phyloP scores from a whole-genome alignment of 2,113 vertebrate genomes.

The Lycaon pictus region DNA sequence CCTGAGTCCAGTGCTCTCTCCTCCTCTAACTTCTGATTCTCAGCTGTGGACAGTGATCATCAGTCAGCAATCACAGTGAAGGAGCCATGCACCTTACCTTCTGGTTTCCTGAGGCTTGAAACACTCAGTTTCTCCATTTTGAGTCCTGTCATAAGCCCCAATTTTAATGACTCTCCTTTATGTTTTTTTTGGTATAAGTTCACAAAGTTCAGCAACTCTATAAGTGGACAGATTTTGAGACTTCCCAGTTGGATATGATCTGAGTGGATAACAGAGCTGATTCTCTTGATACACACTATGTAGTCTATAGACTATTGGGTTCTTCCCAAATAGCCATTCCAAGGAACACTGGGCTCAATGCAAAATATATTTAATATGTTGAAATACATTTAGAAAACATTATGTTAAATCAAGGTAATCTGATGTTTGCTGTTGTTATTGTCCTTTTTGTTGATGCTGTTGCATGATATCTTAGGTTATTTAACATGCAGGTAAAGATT shows the following conservation, averaged over 20 bases:
- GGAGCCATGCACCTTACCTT: rapidly evolving
- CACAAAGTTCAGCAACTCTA: not conserved
- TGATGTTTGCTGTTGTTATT: not conserved
- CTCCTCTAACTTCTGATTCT: not conserved
- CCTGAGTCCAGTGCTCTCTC: not conserved
- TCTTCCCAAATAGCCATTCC: not conserved
- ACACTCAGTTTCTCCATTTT: not conserved
- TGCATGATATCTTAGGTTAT: not conserved
- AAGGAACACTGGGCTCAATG: not conserved
- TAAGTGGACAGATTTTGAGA: not conserved
- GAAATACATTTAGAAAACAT: not conserved
- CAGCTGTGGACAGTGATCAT: too few relatives aligned
- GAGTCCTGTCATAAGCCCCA: not conserved
- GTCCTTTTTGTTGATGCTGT: not conserved
- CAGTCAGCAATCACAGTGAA: rapidly evolving
- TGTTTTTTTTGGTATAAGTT: not conserved
- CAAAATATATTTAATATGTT: not conserved
- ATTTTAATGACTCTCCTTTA: not conserved
- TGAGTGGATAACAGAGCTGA: not conserved
- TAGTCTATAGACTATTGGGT: too few relatives aligned
- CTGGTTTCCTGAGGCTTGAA: not conserved
- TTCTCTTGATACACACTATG: not conserved
- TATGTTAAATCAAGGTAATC: not conserved
- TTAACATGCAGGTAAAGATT: not conserved
- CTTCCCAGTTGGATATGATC: not conserved